Evolutionary conservation across 2,888 invertebrate species (phyloP), one percentile per base, ranked within the genome.

Genomic region (Aethes cnicana): DNA sequence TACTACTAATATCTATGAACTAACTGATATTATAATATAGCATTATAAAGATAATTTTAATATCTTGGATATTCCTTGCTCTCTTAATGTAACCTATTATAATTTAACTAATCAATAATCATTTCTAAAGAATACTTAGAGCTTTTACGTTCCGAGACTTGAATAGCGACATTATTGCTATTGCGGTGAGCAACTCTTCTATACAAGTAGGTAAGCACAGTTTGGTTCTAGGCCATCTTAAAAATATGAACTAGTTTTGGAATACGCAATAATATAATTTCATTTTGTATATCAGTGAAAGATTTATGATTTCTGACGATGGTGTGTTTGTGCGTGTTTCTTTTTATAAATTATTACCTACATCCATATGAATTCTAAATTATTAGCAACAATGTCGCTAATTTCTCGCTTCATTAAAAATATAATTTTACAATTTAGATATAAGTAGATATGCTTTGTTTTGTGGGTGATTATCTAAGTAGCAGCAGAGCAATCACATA

Each of bases 51-150:
- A 81, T 80, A 71, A 65, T 60, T 67, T 64, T 72, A 83, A 86
- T 85, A 88, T 86, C 85, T 87, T 85, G 84, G 86, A 88, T 86
- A 85, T 86, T 84, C 73, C 79, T 81, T 82, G 77, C 78, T 80
- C 75, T 82, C 81, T 81, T 83, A 82, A 68, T 72, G 68, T 71
- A 84, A 68, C 83, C 84, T 82, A 85, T 62, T 77, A 83, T 39
- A 84, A 84, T 81, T 85, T 83, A 80, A 73, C 74, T 80, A 83
- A 81, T 78, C 81, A 72, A 74, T 81, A 83, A 82, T 78, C 81
- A 81, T 84, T 82, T 80, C 83, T 85, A 84, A 80, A 74, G 77
- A 87, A 86, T 88, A 88, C 87, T 87, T 81, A 80, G 77, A 82
- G 77, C 80, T 80, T 75, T 58, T 72, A 72, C 64, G 64, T 72